Evolutionary conservation across 2,797 vertebrate genomes (phyloP), one percentile per base, ranked within the genome.

Genomic region (Tokudaia muenninki): DNA sequence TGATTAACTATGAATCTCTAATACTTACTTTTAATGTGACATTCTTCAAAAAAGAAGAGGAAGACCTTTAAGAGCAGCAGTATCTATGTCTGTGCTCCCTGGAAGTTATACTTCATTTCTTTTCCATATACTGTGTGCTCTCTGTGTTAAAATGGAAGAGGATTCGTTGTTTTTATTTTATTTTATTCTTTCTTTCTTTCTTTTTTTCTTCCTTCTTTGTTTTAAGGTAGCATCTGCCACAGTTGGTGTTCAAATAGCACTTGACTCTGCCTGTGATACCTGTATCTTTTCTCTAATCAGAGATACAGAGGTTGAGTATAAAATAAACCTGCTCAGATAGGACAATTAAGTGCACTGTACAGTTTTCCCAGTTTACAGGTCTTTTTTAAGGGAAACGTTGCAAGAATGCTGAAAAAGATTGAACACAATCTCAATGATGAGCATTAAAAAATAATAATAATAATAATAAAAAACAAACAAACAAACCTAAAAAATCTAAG

Each of bases 361-460:
- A 99, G 99, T 99, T 99, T 99, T 99, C 99, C 99, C 99, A 99
- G 99, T 99, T 99, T 99, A 99, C 99, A 99, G 99, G 98, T 99
- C 99, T 99, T 99, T 98, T 98, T 99, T 98, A 99, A 99, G 99
- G 99, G 99, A 99, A 99, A 99, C 99, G 98, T 98, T 99, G 98
- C 99, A 99, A 99, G 98, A 99, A 99, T 98, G 98, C 98, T 99
- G 98, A 99, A 98, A 98, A 98, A 98, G 98, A 98, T 96, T 97
- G 57, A 99, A 97, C 97, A 98, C 96, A 98, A 98, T 99, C 98
- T 99, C 98, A 98, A 98, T 99, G 98, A 99, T 99, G 98, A 99
- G 98, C 98, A 98, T 99, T 96, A 52, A 80, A 95, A 98, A 98
- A 63, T 21, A 57, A 59, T 98, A 97, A 97, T 72, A 87, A 74